A percentile compares a stretch with the other conserved stretches of the same genome.
Conservation (phyloP, 2,888 invertebrate species). For the Xiphydria camelus region DNA sequence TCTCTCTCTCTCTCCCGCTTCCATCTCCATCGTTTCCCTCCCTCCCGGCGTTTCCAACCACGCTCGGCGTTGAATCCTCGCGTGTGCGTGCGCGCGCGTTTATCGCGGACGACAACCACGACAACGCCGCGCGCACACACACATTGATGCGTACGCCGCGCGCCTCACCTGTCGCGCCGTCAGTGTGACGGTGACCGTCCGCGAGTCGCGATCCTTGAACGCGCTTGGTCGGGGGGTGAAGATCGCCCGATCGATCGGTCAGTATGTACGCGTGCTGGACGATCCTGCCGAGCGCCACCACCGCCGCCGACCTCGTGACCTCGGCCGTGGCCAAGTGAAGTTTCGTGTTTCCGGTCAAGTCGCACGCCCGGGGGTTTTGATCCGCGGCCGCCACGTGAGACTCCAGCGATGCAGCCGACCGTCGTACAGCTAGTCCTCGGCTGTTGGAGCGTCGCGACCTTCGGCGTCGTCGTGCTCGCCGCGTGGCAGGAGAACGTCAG, state of each 20-base stretch:
- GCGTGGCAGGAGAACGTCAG: slow-evolving; percentile 91
- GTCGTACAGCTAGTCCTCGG: slow-evolving; percentile 53
- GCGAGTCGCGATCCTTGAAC: slow-evolving; percentile 23
- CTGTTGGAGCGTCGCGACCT: slow-evolving; percentile 62
- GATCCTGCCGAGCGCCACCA: no score
- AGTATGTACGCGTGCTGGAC: slow-evolving; percentile 28
- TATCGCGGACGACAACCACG: slow-evolving; percentile 15
- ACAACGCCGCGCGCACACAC: neutral
- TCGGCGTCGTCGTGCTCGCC: slow-evolving; percentile 58
- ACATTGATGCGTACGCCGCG: no score
- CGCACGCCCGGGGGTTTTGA: neutral
- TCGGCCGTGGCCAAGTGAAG: neutral
- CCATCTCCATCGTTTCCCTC: neutral
- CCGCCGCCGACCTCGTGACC: no score
- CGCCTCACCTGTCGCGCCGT: slow-evolving; percentile 30
- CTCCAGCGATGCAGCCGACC: slow-evolving; percentile 23
- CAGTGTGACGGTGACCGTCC: slow-evolving; percentile 40
- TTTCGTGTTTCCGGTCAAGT: neutral
- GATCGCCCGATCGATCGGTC: slow-evolving; percentile 12
- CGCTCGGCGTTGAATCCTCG: no score
- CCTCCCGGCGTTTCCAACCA: no score
- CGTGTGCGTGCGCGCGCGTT: slow-evolving; percentile 12
- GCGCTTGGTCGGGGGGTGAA: slow-evolving; percentile 4
- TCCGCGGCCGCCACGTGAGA: slow-evolving; percentile 4
- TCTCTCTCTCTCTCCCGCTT: neutral